Conservation (phyloP, 2,113 vertebrate species). For the Nestor notabilis region DNA sequence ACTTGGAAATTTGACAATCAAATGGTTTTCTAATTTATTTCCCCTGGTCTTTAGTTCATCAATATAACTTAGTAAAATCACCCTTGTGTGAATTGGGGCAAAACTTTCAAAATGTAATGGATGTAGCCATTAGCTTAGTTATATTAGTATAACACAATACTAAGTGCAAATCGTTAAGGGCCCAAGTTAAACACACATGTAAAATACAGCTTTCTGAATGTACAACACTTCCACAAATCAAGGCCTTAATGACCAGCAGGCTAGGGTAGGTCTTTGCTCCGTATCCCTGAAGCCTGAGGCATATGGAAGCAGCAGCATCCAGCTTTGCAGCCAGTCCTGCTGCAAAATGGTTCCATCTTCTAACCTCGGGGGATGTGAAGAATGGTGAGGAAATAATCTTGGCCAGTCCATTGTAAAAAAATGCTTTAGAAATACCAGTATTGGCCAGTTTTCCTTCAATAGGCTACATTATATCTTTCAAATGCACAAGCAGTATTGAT, state of each 20-base stretch:
- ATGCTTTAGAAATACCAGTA: not conserved
- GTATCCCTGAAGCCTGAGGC: rapidly evolving
- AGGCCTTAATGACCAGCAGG: not conserved
- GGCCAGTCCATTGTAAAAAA: not conserved
- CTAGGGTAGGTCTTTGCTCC: not conserved
- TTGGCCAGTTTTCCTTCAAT: not conserved
- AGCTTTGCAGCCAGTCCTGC: not conserved
- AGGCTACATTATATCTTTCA: not conserved
- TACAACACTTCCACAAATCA: not conserved
- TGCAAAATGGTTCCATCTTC: not conserved
- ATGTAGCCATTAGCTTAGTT: not conserved
- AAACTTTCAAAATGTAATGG: not conserved
- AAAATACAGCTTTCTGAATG: not conserved
- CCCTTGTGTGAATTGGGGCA: not conserved
- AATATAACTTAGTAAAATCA: not conserved
- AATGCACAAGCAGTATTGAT: not conserved
- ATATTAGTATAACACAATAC: not conserved
- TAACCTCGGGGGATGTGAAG: not conserved
- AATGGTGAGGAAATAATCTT: not conserved
- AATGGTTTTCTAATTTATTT: not conserved
- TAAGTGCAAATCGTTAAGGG: not conserved
- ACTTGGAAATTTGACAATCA: not conserved
- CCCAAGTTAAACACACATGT: not conserved
- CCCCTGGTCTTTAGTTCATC: not conserved
- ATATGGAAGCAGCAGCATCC: not conserved